Evolutionary conservation across 2,888 invertebrate genomes (phyloP).

Genomic region (Chrysomela aeneicollis): DNA sequence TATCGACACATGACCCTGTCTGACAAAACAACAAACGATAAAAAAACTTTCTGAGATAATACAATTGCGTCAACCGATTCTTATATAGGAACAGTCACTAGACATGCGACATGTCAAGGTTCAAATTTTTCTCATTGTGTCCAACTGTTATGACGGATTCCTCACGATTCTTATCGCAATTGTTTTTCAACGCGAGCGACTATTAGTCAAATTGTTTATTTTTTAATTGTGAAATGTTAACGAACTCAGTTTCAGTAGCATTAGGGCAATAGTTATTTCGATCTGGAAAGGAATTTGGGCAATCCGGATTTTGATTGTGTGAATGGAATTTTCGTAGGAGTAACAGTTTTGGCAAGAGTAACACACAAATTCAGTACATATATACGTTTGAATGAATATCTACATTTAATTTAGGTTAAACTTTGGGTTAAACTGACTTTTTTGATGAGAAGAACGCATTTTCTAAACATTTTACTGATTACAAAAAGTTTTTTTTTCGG

Average conservation of each 20-base stretch:
- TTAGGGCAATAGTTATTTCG: conserved; percentile 12
- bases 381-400: no score
- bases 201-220: conserved; percentile 17
- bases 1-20: neutral
- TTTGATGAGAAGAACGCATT: no score
- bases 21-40: conserved; percentile 5
- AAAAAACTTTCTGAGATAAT: neutral
- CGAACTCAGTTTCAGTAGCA: conserved; percentile 5
- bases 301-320: no score
- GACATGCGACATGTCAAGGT: conserved; percentile 16
- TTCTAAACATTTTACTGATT: no score
- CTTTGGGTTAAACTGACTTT: no score
- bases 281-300: conserved; percentile 2
- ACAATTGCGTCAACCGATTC: neutral
- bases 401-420: no score
- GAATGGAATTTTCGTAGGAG: no score
- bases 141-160: conserved; percentile 1
- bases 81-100: neutral
- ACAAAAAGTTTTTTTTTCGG: no score
- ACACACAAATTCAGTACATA: no score
- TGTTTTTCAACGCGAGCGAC: neutral
- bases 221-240: conserved; percentile 18
- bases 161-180: neutral
- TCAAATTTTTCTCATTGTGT: conserved; percentile 2
- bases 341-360: no score